Conservation (phyloP, 2,113 vertebrate species). For the Otolemur garnettii region DNA sequence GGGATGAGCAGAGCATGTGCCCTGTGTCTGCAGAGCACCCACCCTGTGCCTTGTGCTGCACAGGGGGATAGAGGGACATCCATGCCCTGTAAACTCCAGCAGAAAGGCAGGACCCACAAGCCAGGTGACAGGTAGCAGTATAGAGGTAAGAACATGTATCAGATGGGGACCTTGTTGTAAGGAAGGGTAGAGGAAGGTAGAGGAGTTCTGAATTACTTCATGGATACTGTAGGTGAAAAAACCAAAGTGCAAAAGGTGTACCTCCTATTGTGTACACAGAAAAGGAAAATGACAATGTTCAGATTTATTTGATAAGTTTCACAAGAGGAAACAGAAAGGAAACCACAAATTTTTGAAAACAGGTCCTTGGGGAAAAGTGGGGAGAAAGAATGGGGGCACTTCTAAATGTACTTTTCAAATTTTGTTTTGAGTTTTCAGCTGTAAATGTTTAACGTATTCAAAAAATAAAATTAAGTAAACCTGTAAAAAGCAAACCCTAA, state of each 20-base stretch:
- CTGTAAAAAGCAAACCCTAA: not conserved
- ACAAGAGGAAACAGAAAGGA: not conserved
- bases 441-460: not conserved
- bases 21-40: not conserved
- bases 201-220: not conserved
- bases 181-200: not conserved
- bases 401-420: not conserved
- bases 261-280: not conserved
- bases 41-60: not conserved
- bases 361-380: not conserved
- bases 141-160: fast-evolving
- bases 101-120: not conserved
- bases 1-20: not conserved
- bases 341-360: not conserved
- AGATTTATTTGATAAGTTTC: not conserved
- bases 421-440: not conserved
- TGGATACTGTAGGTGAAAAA: not conserved
- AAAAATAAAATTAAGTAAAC: not conserved
- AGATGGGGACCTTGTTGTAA: not conserved
- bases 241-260: not conserved
- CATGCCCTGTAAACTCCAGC: not conserved
- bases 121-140: too few relatives aligned
- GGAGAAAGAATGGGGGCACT: not conserved
- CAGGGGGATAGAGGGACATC: not conserved
- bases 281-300: not conserved